Percentiles rank a stretch among this genome's conserved stretches.
phyloP scores from a whole-genome alignment of 2,113 vertebrate genomes.

The Abramis brama region DNA sequence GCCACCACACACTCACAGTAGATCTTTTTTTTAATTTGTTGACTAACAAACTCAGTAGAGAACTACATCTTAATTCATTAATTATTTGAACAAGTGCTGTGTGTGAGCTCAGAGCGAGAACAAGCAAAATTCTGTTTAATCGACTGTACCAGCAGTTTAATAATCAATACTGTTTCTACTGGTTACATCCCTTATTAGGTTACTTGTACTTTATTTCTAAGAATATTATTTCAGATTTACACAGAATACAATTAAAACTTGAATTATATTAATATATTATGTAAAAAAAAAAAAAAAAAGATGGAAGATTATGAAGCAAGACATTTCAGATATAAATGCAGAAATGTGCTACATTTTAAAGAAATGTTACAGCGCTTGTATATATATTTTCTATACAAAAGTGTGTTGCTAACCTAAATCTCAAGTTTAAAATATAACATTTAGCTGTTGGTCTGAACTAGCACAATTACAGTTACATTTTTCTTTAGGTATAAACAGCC shows the following conservation, averaged over 20 bases:
- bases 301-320: no score
- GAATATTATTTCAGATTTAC: background rate
- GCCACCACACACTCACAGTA: background rate
- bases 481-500: background rate
- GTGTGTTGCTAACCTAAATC: no score
- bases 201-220: background rate
- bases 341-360: no score
- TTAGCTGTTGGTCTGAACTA: background rate
- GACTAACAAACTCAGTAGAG: conserved; percentile 8
- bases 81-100: conserved; percentile 18
- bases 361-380: no score
- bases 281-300: background rate
- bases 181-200: background rate
- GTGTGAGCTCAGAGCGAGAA: background rate
- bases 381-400: no score
- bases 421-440: no score
- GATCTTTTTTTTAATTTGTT: background rate
- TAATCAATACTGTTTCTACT: background rate
- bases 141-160: background rate
- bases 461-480: background rate
- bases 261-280: background rate
- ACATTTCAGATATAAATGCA: no score
- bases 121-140: background rate
- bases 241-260: background rate
- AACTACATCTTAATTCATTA: conserved; percentile 9